Evolutionary conservation across 1,140 invertebrate genomes (phyloP).

Genomic region (Neomicropteryx cornuta): DNA sequence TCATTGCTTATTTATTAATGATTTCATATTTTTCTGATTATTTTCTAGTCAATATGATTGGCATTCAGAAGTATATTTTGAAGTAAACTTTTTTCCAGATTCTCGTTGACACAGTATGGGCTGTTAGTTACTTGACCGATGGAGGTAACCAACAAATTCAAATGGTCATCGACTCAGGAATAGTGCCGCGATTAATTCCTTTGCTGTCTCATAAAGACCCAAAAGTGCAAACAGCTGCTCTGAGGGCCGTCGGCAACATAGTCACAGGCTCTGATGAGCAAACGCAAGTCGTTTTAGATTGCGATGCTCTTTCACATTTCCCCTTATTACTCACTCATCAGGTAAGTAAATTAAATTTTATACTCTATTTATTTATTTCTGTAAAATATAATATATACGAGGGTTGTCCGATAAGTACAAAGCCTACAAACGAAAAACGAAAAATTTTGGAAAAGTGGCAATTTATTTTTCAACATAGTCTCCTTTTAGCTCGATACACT

Average conservation of each 20-base stretch:
- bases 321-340: constrained; percentile 78
- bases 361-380: background rate
- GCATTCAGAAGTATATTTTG: too few relatives aligned
- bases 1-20: too few relatives aligned
- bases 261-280: constrained; percentile 98
- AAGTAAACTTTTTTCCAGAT: constrained; percentile 71
- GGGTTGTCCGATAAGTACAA: too few relatives aligned
- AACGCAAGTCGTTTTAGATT: constrained; percentile 90
- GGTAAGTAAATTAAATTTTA: constrained; percentile 17
- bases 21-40: too few relatives aligned
- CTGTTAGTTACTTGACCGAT: constrained; percentile 96
- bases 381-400: too few relatives aligned
- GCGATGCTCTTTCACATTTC: constrained; percentile 87
- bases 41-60: too few relatives aligned
- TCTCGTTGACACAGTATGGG: constrained; percentile 98
- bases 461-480: too few relatives aligned
- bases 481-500: too few relatives aligned
- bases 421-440: too few relatives aligned
- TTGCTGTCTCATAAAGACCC: constrained; percentile 92
- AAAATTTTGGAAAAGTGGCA: too few relatives aligned
- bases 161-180: constrained; percentile 94
- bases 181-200: constrained; percentile 90
- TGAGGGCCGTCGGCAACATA: constrained; percentile 96
- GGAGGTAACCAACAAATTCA: constrained; percentile 98
- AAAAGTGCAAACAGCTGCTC: constrained; percentile 94